Percentiles rank a stretch among this genome's conserved stretches.
Conservation (phyloP, 2,888 invertebrate genomes). For the Odontomyia ornata region DNA sequence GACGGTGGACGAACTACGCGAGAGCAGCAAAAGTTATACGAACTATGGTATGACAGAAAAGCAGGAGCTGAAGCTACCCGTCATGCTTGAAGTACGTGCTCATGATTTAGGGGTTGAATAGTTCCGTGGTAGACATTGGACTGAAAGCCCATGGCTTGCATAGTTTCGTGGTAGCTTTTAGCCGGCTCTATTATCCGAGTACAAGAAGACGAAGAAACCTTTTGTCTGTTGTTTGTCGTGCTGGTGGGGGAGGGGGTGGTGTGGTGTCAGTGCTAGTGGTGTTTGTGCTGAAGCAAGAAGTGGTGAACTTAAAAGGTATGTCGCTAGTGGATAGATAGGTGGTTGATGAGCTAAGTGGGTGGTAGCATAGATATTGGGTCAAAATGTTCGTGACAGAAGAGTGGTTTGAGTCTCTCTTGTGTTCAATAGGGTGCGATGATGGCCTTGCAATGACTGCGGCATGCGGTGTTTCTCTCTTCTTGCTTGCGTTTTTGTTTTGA, state of each 20-base stretch:
- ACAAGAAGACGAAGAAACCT: not conserved
- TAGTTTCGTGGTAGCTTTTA: constrained; percentile 25
- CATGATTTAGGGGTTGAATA: constrained; percentile 40
- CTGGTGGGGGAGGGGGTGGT: not conserved
- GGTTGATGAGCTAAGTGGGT: not conserved
- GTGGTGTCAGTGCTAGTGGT: not conserved
- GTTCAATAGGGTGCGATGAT: constrained; percentile 8
- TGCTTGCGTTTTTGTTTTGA: no score
- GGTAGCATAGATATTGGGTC: not conserved
- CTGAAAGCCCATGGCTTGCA: constrained; percentile 25
- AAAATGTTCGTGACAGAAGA: not conserved
- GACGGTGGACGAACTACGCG: not conserved
- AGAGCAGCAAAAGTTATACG: not conserved
- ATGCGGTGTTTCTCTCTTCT: constrained; percentile 25
- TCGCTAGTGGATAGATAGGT: not conserved
- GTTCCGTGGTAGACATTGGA: constrained; percentile 24
- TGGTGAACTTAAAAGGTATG: constrained; percentile 16
- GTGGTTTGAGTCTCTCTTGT: not conserved
- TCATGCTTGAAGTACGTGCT: constrained; percentile 20
- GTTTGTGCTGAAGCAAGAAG: constrained; percentile 18
- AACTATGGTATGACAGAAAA: not conserved
- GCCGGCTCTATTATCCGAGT: not conserved
- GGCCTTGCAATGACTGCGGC: constrained; percentile 37
- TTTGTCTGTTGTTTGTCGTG: not conserved
- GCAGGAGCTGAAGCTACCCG: constrained; percentile 8